These are phyloP conservation scores for Portunus trituberculatus DNA, from an alignment of 1,140 invertebrate species.

Conservation along the genomic window DNA sequence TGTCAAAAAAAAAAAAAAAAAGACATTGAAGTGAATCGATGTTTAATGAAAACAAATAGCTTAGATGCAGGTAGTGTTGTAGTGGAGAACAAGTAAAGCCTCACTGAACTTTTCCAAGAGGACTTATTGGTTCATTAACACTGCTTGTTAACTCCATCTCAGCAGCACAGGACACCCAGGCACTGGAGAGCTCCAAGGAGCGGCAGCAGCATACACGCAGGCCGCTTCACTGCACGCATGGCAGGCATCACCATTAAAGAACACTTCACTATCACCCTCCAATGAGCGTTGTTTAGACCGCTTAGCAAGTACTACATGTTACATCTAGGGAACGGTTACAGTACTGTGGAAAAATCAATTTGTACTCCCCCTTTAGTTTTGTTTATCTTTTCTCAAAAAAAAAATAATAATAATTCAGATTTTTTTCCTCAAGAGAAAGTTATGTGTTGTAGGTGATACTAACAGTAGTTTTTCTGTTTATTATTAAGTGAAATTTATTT, in stretches of 20 bases:
- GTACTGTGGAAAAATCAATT: background rate
- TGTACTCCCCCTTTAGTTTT: background rate
- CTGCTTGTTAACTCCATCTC: slow-evolving; percentile 78
- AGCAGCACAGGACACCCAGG: slow-evolving; percentile 82
- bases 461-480: background rate
- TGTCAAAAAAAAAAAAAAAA: too few species aligned
- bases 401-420: too few species aligned
- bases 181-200: slow-evolving; percentile 84
- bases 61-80: too few species aligned
- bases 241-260: slow-evolving; percentile 90
- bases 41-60: too few species aligned
- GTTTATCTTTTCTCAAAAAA: background rate
- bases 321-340: background rate
- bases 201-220: slow-evolving; percentile 80
- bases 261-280: slow-evolving; percentile 88
- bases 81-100: too few species aligned
- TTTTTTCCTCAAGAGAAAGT: background rate
- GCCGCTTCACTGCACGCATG: slow-evolving; percentile 89
- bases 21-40: too few species aligned
- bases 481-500: background rate
- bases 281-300: slow-evolving; percentile 51
- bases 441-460: background rate
- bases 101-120: too few species aligned
- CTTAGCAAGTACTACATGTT: background rate
- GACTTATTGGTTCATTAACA: too few species aligned